Evolutionary conservation across 2,797 vertebrate species (phyloP).

Genomic region (Acomys russatus): DNA sequence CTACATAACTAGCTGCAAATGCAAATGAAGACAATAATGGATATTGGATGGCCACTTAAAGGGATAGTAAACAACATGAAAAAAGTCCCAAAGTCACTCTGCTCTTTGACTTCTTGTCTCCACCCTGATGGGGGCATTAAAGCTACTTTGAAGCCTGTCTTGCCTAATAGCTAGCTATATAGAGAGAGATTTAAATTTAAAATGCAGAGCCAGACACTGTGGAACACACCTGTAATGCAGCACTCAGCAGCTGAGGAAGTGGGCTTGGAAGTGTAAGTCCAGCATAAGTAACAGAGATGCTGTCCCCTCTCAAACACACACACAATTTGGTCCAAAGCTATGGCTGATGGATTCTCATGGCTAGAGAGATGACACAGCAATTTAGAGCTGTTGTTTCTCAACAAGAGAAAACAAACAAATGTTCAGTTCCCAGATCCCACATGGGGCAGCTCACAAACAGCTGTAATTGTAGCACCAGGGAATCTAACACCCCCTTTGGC

Average conservation of each 20-base stretch:
- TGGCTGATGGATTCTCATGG: background rate
- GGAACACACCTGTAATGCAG: background rate
- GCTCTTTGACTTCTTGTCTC: constrained; percentile 32
- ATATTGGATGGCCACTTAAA: background rate
- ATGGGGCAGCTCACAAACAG: background rate
- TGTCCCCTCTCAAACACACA: background rate
- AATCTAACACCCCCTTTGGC: background rate
- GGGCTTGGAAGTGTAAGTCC: background rate
- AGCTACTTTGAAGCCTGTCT: background rate
- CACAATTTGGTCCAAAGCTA: background rate
- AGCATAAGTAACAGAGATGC: background rate
- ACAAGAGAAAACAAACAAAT: background rate
- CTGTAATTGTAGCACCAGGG: background rate
- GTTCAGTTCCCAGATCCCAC: too few relatives aligned
- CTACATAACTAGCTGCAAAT: constrained; percentile 33
- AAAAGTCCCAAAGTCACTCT: constrained; percentile 1
- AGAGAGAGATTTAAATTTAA: constrained; percentile 44
- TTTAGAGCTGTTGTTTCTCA: background rate
- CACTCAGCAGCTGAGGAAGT: background rate
- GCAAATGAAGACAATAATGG: background rate
- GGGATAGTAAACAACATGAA: background rate
- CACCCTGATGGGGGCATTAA: background rate
- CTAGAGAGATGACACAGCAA: background rate
- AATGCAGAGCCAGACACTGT: background rate
- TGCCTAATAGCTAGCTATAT: background rate